Evolutionary conservation across 1,140 invertebrate species (phyloP), one percentile per base, ranked within the genome.

Genomic region (Himalopsyche phryganea): DNA sequence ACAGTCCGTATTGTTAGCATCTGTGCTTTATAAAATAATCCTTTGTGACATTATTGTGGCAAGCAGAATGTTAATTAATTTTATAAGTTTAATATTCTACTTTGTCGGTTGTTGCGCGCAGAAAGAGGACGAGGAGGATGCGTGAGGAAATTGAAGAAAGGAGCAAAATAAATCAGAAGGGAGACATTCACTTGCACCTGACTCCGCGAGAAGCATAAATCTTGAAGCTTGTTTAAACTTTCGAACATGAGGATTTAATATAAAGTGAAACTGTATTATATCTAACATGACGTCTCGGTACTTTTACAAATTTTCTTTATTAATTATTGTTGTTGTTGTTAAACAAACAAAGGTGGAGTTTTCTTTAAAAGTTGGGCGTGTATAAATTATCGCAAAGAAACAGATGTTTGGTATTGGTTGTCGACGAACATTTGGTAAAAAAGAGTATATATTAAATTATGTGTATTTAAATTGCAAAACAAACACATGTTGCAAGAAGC

Each of bases 21-120:
- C 61, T 63, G 61, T 48, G 56, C 51, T 51, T 49, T 63, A 63
- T 63, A 59, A 59, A 63, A 56, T 63, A 63, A 63, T 63, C 61
- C 56, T 54, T 53, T 63, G 56, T 58, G 60, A 62, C 60, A 55
- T 62, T 54, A 55, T 58, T 62, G 60, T 50, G 60, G 60, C 56
- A 58, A 62, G 51, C 55, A 50, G 56, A 54, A 62, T 56, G 61
- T 59, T 63, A 63, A 63, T 63, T 63, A 63, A 63, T 63, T 63
- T 63, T 59, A 56, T 56, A 63, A 63, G 56, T 63, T 63, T 59
- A 63, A 59, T 63, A 59, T 59, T 58, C 61, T 51, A 48, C 51
- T 19, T 15, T 13, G 46, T 48, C 23, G 19, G 48, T 35, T 41
- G 28, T 47, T 13, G 46, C 33, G 55, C 23, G 44, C 19, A 13